Base-by-base conservation (phyloP, 2,113 vertebrate species). In the Misgurnus anguillicaudatus region DNA sequence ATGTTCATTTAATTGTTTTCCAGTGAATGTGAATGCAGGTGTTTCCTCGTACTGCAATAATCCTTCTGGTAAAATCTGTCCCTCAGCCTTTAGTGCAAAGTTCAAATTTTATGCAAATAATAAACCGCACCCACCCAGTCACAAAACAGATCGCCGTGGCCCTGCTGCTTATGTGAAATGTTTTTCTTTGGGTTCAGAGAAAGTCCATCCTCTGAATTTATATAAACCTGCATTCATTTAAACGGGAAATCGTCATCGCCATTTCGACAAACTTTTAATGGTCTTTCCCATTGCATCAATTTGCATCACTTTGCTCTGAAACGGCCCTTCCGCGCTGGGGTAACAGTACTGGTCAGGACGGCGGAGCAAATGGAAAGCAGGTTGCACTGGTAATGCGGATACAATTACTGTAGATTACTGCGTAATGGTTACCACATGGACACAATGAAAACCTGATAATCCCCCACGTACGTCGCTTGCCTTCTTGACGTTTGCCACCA, bases 221-320 rank as follows among this genome's bases (percentile, higher is more conserved):
- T 48, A 73, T 69, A 68, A 66, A 76, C 38, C 62, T 47, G 38
- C 61, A 42, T 75, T 84, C 64, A 78, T 77, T 83, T 75, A 80
- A 84, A 81, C 76, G 74, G 80, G 75, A 84, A 84, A 84, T 76
- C 57, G 77, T 48, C 70, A 38, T 63, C 71, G 91, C 87, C 93
- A 93, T 94, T 95, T 94, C 93, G 93, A 93, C 94, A 93, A 94
- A 94, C 92, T 93, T 95, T 93, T 94, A 94, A 94, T 94, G 91
- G 91, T 91, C 92, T 92, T 53, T 83, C 92, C 92, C 93, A 93
- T 94, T 94, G 93, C 94, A 94, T 92, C 92, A 91, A 94, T 93
- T 80, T 82, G 66, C 73, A 82, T 84, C 55, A 83, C 77, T 83
- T 80, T 79, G 66, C 65, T 83, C 17, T 21, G n/a, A 69, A 79